These are phyloP conservation scores for Pseudachorutes palmiensis DNA, from an alignment of 1,140 invertebrate species.

Conservation along the genomic window DNA sequence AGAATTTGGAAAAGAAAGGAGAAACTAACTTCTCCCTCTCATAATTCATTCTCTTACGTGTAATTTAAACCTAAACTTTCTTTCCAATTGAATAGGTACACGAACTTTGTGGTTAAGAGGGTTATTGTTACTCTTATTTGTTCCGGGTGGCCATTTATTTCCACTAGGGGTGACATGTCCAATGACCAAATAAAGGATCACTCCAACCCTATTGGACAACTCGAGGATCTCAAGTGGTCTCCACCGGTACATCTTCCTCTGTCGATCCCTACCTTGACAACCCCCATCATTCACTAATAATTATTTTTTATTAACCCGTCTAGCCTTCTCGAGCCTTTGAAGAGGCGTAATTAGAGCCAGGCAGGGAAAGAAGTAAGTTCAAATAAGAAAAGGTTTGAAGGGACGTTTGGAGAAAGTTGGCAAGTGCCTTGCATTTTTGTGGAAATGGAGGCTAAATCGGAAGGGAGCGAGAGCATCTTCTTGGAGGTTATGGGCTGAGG, in stretches of 20 bases:
- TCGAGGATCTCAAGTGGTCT: too few species aligned
- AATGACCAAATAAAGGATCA: background rate
- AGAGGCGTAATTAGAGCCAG: background rate
- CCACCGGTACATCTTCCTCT: too few species aligned
- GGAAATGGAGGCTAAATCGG: background rate
- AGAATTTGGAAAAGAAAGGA: background rate
- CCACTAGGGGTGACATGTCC: background rate
- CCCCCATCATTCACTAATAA: too few species aligned
- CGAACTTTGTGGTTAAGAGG: background rate
- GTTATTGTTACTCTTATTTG: background rate
- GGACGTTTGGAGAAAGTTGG: background rate
- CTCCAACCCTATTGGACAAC: background rate
- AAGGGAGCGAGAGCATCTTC: conserved; percentile 3
- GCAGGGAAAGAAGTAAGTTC: too few species aligned
- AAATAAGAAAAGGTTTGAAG: too few species aligned
- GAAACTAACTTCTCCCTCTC: background rate
- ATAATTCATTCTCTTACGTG: background rate
- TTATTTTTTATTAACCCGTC: too few species aligned
- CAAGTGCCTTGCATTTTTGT: background rate
- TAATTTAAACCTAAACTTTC: background rate
- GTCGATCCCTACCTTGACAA: too few species aligned
- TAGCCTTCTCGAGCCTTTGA: background rate
- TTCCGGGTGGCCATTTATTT: background rate
- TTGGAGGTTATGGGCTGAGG: background rate
- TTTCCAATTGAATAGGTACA: background rate